Base-by-base conservation (phyloP, 1,140 invertebrate species). In the Sesamia nonagrioides region DNA sequence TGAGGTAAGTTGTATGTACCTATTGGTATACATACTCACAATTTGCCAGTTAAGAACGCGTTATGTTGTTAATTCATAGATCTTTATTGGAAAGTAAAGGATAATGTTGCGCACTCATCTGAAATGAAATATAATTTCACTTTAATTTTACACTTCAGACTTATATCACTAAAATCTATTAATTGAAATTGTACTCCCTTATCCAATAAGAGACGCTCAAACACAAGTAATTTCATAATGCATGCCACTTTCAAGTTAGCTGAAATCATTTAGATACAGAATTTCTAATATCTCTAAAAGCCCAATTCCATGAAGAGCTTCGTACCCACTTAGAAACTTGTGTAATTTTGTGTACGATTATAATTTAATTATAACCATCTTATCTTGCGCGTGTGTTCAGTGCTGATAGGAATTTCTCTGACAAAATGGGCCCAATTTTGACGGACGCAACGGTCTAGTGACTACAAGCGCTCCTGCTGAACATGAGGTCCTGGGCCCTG, bases 271-370 rank as follows among this genome's bases (percentile, higher is more conserved):
- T 58, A 58, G 54, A 27, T 27, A 13, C 21, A 58, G 54, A 58
- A 58, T 27, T 13, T 58, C 54, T 66, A 42, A 66, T 66, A 21
- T 40, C 37, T 66, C 61, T 17, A 66, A 66, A 66, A 18, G 45
- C 37, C 37, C 37, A 66, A 66, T 66, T 66, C 61, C 21, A 37
- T 42, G 61, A 42, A 66, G 61, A 66, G 37, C 6, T 66, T 66
- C 61, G 42, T 66, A 66, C 37, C 37, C 61, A 42, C 35, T 66
- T 66, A 63, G 61, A 17, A 42, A 66, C 37, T 66, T 66, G 61
- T 17, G 42, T 66, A 66, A 66, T 66, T 37, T n/a, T 40, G 17
- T 35, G 17, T 17, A 63, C 9, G 17, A 66, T n/a, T 42, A 42
- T 66, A 66, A 66, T 66, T 66, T 42, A 18, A 66, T 66, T 42